Evolutionary conservation across 2,888 invertebrate genomes (phyloP), one percentile per base, ranked within the genome.

Genomic region (Frankliniella intonsa): DNA sequence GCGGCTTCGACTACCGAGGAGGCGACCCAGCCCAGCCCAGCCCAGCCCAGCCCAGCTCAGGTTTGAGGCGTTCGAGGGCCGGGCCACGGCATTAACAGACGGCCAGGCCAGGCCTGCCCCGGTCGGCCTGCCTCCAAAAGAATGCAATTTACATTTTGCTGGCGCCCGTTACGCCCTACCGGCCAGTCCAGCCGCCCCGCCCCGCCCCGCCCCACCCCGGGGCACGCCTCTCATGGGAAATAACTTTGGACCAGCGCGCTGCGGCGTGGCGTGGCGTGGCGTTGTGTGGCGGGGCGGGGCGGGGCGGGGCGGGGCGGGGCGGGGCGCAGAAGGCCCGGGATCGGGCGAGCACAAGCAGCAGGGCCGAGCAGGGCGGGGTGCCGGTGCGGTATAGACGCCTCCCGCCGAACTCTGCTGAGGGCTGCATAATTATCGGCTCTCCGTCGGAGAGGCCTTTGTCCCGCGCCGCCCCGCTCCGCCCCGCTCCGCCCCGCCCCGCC

Each of bases 91-190:
- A 38, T 38, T 38, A 38, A 5, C 38, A 38, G 38, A 38, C 38
- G 38, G 38, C 38, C 38, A 38, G 5, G 38, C 38, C 38, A 2
- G 38, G 38, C 3, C 55, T 8, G 55, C 3, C 55, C 17, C 1
- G 55, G 9, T 8, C 55, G 17, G 55, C 17, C 55, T 8, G 55
- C 55, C 55, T 55, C 17, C 55, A 55, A 76, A 69, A 76, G 69
- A 76, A 76, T 76, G 25, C 69, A 76, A 76, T 76, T 76, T 76
- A 76, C 69, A 76, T 76, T 76, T 76, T 76, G 69, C 22, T 38
- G 25, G 25, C 69, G 69, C 69, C 12, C 25, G 69, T 25, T 25
- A 76, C 69, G 69, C 69, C 69, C 25, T 22, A 69, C 69, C 11
- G 69, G 11, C 55, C 55, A 11, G 55, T 17, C 55, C 12, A 9